phyloP scores from a whole-genome alignment of 2,888 invertebrate species.

The Caenorhabditis sp. region DNA sequence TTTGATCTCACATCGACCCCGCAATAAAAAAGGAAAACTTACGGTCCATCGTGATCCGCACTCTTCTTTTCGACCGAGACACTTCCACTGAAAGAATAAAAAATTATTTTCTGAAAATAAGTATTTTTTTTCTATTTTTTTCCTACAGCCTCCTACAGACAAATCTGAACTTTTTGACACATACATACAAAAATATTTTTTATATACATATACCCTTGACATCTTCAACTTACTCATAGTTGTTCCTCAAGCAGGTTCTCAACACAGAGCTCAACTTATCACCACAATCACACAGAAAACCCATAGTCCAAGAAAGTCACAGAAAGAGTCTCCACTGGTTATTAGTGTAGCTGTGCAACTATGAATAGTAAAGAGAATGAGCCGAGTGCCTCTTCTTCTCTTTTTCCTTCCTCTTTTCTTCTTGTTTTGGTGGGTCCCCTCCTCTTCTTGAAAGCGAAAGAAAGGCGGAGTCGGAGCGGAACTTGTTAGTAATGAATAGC shows the following conservation, averaged over 20 bases:
- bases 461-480: slow-evolving; percentile 26
- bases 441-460: slow-evolving; percentile 13
- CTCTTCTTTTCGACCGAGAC: slow-evolving; percentile 57
- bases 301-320: background rate
- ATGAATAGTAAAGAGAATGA: slow-evolving; percentile 8
- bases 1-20: too few species aligned
- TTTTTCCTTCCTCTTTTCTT: slow-evolving; percentile 15
- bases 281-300: slow-evolving; percentile 54
- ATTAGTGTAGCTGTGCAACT: slow-evolving; percentile 13
- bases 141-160: too few species aligned
- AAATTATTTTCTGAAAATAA: background rate
- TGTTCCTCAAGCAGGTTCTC: slow-evolving; percentile 40
- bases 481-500: slow-evolving; percentile 49
- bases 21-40: slow-evolving; percentile 27
- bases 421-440: slow-evolving; percentile 3
- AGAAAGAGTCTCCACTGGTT: background rate
- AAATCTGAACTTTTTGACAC: slow-evolving; percentile 1
- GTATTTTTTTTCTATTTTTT: too few species aligned
- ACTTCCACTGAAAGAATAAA: slow-evolving; percentile 60
- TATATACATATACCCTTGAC: background rate
- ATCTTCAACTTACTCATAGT: slow-evolving; percentile 40
- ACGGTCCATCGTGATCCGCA: slow-evolving; percentile 50
- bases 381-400: slow-evolving; percentile 35
- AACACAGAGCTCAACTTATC: slow-evolving; percentile 49
- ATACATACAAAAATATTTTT: too few species aligned